These are phyloP conservation scores for Tyria jacobaeae DNA, from an alignment of 2,888 invertebrate genomes.

Conservation along the genomic window DNA sequence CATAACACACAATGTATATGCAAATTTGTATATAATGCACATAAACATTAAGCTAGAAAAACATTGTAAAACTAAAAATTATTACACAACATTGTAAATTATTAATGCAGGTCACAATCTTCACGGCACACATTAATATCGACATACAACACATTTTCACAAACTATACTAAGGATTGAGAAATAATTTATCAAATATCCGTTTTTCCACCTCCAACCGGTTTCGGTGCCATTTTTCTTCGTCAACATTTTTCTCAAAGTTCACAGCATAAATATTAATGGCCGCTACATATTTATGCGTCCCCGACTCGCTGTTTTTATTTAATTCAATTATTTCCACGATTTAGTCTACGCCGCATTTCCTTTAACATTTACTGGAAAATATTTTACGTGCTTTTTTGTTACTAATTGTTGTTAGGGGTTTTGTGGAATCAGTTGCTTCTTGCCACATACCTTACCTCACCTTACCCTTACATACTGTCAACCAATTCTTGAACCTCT, in stretches of 20 bases:
- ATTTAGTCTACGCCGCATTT: conserved; percentile 35
- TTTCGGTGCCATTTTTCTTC: conserved; percentile 44
- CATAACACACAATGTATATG: no score
- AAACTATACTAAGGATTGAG: conserved; percentile 12
- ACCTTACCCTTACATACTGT: no score
- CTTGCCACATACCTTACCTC: no score
- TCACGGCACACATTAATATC: conserved; percentile 10
- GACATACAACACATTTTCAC: conserved; percentile 14
- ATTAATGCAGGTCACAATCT: conserved; percentile 2
- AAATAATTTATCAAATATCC: conserved; percentile 23
- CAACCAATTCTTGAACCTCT: no score
- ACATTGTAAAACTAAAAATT: no score
- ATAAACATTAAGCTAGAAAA: no score
- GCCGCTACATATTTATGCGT: conserved; percentile 57
- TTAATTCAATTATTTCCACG: conserved; percentile 55
- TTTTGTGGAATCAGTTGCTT: neutral
- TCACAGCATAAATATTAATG: conserved; percentile 58
- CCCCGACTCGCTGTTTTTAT: conserved; percentile 45
- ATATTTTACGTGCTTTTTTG: conserved; percentile 3
- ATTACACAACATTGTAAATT: neutral
- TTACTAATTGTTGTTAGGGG: neutral
- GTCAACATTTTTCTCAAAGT: conserved; percentile 45
- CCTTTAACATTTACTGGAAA: conserved; percentile 11
- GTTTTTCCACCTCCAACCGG: conserved; percentile 17
- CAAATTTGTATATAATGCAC: no score